Evolutionary conservation across 2,113 vertebrate species (phyloP).

Genomic region (Progne subis): DNA sequence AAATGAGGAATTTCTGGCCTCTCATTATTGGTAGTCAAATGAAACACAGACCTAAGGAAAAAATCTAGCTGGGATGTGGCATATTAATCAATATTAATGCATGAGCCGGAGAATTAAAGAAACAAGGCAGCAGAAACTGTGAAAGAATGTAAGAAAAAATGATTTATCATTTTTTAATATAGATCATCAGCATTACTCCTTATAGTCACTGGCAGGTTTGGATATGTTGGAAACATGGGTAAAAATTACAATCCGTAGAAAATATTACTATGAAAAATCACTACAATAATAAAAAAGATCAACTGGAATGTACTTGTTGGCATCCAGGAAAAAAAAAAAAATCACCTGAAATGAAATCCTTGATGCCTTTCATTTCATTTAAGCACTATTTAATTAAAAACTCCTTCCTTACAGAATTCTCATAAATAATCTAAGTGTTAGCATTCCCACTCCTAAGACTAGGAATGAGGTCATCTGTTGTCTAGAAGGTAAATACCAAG

Average conservation of each 20-base stretch:
- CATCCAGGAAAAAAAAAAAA: neutral
- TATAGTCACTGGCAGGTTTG: slow-evolving; percentile 16
- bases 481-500: neutral
- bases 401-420: neutral
- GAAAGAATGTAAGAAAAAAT: slow-evolving; percentile 29
- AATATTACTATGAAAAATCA: slow-evolving; percentile 39
- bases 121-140: slow-evolving; percentile 31
- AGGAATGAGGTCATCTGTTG: neutral
- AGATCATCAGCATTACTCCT: slow-evolving; percentile 24
- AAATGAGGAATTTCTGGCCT: slow-evolving; percentile 54
- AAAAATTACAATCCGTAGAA: slow-evolving; percentile 56
- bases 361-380: slow-evolving; percentile 20
- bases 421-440: neutral
- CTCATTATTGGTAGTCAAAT: slow-evolving; percentile 52
- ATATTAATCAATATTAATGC: slow-evolving; percentile 53
- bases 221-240: neutral
- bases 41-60: slow-evolving; percentile 44
- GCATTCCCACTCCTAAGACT: neutral
- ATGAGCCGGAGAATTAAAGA: slow-evolving; percentile 40
- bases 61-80: neutral
- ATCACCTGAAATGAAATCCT: slow-evolving; percentile 50
- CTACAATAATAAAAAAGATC: slow-evolving; percentile 30
- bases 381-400: slow-evolving; percentile 5
- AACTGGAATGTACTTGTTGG: neutral
- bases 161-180: slow-evolving; percentile 65